A percentile compares a stretch with the other conserved stretches of the same genome.
These are phyloP conservation scores for Darevskia mixta DNA, from an alignment of 2,797 vertebrate genomes.

Conservation along the genomic window DNA sequence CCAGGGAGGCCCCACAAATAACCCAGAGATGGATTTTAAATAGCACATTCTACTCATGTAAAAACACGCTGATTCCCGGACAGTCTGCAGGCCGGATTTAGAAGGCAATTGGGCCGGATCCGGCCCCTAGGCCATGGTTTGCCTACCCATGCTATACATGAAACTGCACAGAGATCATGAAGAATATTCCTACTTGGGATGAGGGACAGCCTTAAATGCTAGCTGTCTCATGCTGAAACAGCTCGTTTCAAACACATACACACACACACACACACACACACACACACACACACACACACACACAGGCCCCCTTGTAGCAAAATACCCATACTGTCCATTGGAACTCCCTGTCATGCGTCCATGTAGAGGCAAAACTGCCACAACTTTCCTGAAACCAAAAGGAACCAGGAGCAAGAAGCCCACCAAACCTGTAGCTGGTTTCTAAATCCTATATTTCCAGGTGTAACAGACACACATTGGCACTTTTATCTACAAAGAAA, in stretches of 20 bases:
- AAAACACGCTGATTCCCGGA: too few species aligned
- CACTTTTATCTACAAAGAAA: constrained; percentile 84
- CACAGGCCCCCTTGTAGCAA: constrained; percentile 45
- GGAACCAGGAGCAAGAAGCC: constrained; percentile 75
- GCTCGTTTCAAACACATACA: constrained; percentile 50
- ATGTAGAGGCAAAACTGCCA: constrained; percentile 51
- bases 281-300: constrained; percentile 30
- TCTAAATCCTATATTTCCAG: constrained; percentile 75
- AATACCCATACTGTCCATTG: constrained; percentile 58
- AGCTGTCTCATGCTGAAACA: constrained; percentile 52
- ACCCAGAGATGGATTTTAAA: too few species aligned
- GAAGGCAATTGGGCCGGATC: too few species aligned
- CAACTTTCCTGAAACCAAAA: constrained; percentile 62
- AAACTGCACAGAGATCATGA: neutral
- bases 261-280: constrained; percentile 32
- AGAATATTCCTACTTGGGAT: neutral
- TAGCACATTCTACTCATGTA: too few species aligned
- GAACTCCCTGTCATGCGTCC: constrained; percentile 58
- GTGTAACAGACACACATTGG: constrained; percentile 75
- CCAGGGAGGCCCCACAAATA: too few species aligned
- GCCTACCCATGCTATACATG: neutral
- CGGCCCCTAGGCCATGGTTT: too few species aligned
- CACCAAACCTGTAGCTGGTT: constrained; percentile 70
- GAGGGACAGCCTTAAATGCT: constrained; percentile 59
- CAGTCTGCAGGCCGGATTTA: too few species aligned